Percentiles rank a stretch among this genome's conserved stretches.
Conservation (phyloP, 2,113 vertebrate genomes). For the Brachyhypopomus occidentalis region DNA sequence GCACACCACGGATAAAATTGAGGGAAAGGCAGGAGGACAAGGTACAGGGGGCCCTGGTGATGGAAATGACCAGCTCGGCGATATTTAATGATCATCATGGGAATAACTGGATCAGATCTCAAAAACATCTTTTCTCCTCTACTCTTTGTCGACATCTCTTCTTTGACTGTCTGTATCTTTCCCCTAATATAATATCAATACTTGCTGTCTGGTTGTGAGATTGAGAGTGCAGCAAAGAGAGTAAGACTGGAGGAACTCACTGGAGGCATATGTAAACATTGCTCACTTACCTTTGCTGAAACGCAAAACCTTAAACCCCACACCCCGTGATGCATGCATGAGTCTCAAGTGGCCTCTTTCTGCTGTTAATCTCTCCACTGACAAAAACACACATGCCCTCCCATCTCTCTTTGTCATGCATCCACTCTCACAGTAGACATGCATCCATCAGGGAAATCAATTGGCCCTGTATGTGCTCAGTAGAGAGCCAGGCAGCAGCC, state of each 20-base stretch:
- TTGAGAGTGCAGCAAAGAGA: not conserved
- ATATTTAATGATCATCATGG: not conserved
- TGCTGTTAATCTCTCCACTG: constrained; percentile 46
- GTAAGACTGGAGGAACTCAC: not conserved
- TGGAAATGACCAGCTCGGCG: not conserved
- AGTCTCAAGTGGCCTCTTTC: constrained; percentile 31
- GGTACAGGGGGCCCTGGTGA: constrained; percentile 6
- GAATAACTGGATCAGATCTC: not conserved
- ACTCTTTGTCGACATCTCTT: not conserved
- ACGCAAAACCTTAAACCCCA: not conserved
- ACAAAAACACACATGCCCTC: constrained; percentile 1
- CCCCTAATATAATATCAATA: not conserved
- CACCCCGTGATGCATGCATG: not conserved
- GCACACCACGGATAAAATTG: constrained; percentile 8
- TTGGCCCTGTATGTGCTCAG: constrained; percentile 67
- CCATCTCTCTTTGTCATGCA: too few relatives aligned
- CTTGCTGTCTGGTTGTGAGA: not conserved
- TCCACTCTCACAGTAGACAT: constrained; percentile 8
- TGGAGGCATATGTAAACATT: not conserved
- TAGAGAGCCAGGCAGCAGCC: constrained; percentile 52
- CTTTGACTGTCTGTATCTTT: not conserved
- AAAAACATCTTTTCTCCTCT: not conserved
- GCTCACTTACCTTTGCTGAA: not conserved
- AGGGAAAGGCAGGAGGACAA: constrained; percentile 22
- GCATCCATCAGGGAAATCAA: constrained; percentile 64